These are phyloP conservation scores for Theocolax elegans DNA, from an alignment of 1,140 invertebrate genomes.

Conservation along the genomic window DNA sequence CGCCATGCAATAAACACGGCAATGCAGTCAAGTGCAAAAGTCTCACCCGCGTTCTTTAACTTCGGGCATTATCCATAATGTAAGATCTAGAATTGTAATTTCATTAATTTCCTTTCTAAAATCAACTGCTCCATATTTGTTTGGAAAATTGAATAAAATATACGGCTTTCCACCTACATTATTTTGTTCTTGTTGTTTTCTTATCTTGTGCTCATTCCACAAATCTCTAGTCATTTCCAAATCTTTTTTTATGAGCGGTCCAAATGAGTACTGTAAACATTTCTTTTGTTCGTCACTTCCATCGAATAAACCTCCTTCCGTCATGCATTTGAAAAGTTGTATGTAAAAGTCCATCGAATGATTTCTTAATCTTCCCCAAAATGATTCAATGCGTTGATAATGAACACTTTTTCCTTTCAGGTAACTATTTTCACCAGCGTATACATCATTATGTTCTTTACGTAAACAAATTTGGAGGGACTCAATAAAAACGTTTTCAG, in stretches of 20 bases:
- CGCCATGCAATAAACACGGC: too few species aligned
- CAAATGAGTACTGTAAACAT: slow-evolving; percentile 35
- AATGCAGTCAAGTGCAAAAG: too few species aligned
- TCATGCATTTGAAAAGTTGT: too few species aligned
- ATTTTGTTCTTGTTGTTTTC: slow-evolving; percentile 29
- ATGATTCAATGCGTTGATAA: slow-evolving; percentile 6
- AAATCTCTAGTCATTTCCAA: not conserved
- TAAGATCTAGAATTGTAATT: too few species aligned
- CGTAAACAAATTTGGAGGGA: not conserved
- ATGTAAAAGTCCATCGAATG: too few species aligned
- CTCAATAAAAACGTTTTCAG: not conserved
- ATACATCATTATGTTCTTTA: not conserved
- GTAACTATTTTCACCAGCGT: not conserved
- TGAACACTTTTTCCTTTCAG: too few species aligned
- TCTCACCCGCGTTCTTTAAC: too few species aligned
- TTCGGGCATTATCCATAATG: too few species aligned
- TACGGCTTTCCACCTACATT: slow-evolving; percentile 10
- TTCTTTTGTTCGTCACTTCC: slow-evolving; percentile 10
- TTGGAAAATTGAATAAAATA: slow-evolving; percentile 21
- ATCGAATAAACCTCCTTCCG: slow-evolving; percentile 2
- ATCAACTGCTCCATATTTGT: not conserved
- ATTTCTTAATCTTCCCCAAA: too few species aligned
- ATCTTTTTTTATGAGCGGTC: slow-evolving; percentile 19
- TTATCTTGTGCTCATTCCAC: slow-evolving; percentile 34
- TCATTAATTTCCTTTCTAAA: slow-evolving; percentile 9